Evolutionary conservation across 2,113 vertebrate species (phyloP).

Genomic region (Sinocyclocheilus rhinocerous): DNA sequence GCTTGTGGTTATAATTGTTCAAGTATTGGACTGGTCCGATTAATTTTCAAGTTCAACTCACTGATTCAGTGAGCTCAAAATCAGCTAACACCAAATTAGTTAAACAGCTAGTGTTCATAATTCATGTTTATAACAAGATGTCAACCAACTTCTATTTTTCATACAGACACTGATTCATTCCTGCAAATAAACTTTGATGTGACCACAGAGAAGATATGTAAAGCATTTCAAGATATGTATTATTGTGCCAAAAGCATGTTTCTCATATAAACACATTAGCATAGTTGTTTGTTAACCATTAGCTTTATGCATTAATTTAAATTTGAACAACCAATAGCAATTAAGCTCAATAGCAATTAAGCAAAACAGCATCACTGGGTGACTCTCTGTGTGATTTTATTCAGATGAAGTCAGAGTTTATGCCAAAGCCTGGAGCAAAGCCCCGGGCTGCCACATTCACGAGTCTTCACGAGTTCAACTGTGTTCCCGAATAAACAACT

Average conservation of each 20-base stretch:
- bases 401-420: slow-evolving; percentile 34
- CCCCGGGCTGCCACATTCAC: slow-evolving; percentile 40
- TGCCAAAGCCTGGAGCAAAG: slow-evolving; percentile 37
- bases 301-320: slow-evolving; percentile 7
- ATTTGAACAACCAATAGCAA: slow-evolving; percentile 27
- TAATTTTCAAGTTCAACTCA: not conserved
- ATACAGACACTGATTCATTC: not conserved
- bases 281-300: slow-evolving; percentile 10
- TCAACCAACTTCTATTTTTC: not conserved
- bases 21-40: not conserved
- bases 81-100: not conserved
- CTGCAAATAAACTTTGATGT: not conserved
- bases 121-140: not conserved
- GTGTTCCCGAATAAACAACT: slow-evolving; percentile 26
- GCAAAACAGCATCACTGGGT: slow-evolving; percentile 25
- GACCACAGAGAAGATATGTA: not conserved
- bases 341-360: slow-evolving; percentile 9
- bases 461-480: not conserved
- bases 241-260: not conserved
- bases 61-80: not conserved
- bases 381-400: slow-evolving; percentile 25
- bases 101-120: not conserved
- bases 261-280: slow-evolving; percentile 19
- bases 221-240: not conserved
- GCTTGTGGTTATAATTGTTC: not conserved